Base-by-base conservation (phyloP, 2,797 vertebrate species). In the Danio albolineatus region DNA sequence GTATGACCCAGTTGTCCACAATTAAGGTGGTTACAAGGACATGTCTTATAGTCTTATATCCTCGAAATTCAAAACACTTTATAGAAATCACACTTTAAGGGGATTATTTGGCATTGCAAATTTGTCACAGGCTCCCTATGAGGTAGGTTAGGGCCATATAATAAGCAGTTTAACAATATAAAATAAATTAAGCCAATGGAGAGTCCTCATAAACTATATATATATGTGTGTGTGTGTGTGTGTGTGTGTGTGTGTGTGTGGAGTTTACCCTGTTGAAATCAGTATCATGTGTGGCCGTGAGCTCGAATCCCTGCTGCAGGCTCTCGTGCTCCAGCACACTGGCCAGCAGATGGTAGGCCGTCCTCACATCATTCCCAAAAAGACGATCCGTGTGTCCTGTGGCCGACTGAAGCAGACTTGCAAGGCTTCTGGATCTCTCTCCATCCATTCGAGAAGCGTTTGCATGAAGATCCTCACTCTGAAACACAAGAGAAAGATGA, bases 271-370 rank as follows among this genome's bases (percentile, higher is more conserved):
- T 93, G 60, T 96, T 94, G 89, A 96, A 97, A 70, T 92, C 85
- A 1, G 92, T 89, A 0, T 96, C 95, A 7, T 90, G 93, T 0
- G 95, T 95, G 81, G 95, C 94, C 5, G 95, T 93, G 88, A 97
- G 88, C 79, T 95, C 88, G 74, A 97, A 96, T 2, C 95, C 96
- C 83, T 95, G 94, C 85, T 93, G 94, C 59, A 81, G 85, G 82
- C 94, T 95, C 87, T 97, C 95, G 0, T 93, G 93, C 17, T 82
- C 91, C 62, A 97, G 89, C 49, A 96, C 83, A 0, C 7, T 88
- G 78, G 89, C 89, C 86, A 97, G 89, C 82, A 96, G 88, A 87
- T 95, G 93, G 86, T 93, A 95, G 57, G 94, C 94, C 0, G 92
- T 94, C 85, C 91, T 92, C 71, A 96, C 88, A 0, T 97, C 96